Evolutionary conservation across 2,113 vertebrate genomes (phyloP).

Genomic region (Albula glossodonta): DNA sequence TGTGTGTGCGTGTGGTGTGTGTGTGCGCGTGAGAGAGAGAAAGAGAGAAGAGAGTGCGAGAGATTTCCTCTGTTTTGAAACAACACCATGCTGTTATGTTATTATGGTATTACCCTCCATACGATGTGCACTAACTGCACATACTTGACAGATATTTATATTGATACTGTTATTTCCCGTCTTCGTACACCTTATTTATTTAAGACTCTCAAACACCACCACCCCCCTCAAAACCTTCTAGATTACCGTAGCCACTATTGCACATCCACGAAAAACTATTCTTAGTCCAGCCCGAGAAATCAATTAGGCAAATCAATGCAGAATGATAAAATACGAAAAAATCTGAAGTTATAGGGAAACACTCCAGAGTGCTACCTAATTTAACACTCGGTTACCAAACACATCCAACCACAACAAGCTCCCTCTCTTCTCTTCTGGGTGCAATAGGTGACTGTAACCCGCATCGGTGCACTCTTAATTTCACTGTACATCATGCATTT

Average conservation of each 20-base stretch:
- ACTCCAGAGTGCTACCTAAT: neutral
- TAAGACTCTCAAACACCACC: neutral
- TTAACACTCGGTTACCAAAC: neutral
- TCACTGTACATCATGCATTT: neutral
- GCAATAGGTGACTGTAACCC: neutral
- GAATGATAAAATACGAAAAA: neutral
- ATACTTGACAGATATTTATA: neutral
- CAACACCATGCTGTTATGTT: neutral
- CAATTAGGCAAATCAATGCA: neutral
- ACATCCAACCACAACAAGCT: neutral
- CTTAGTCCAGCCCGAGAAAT: neutral
- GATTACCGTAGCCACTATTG: neutral
- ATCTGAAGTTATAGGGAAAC: neutral
- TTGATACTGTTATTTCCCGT: neutral
- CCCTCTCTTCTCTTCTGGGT: neutral
- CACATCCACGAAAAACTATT: neutral
- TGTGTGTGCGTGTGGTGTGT: constrained; percentile 14
- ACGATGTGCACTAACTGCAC: neutral
- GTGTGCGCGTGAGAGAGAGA: neutral
- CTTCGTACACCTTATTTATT: neutral
- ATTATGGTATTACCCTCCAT: neutral
- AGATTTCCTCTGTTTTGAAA: constrained; percentile 11
- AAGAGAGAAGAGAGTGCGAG: neutral
- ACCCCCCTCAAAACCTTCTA: neutral
- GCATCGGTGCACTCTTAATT: neutral